phyloP scores from a whole-genome alignment of 2,113 vertebrate species.

The Bubo bubo region DNA sequence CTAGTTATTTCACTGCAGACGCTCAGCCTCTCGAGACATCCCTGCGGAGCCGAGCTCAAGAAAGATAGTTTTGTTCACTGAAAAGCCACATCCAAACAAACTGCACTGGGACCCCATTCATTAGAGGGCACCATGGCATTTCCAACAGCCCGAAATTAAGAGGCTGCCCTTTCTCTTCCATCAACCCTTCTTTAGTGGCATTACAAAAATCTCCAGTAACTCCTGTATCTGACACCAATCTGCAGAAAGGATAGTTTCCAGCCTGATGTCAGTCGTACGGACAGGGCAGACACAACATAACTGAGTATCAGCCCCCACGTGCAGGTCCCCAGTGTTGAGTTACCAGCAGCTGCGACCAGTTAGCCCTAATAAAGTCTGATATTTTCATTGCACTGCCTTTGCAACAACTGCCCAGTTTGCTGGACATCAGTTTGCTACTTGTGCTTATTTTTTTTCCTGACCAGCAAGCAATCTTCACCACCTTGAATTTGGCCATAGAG shows the following conservation, averaged over 20 bases:
- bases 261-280: rapidly evolving
- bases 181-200: rapidly evolving
- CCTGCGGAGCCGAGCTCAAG: background rate
- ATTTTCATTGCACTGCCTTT: background rate
- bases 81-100: background rate
- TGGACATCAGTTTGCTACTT: background rate
- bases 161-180: background rate
- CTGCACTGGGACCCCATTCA: background rate
- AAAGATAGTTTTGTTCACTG: background rate
- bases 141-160: background rate
- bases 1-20: background rate
- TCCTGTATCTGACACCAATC: rapidly evolving
- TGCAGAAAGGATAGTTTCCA: background rate
- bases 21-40: background rate
- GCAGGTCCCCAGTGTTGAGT: background rate
- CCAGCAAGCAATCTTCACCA: background rate
- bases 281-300: background rate
- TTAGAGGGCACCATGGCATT: background rate
- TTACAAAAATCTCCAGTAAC: background rate
- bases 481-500: background rate
- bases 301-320: background rate
- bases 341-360: background rate
- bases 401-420: background rate
- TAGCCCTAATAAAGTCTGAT: background rate
- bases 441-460: background rate